A percentile compares a stretch with the other conserved stretches of the same genome.
These are phyloP conservation scores for Pongo pygmaeus DNA, from an alignment of 2,113 vertebrate species.

Conservation along the genomic window DNA sequence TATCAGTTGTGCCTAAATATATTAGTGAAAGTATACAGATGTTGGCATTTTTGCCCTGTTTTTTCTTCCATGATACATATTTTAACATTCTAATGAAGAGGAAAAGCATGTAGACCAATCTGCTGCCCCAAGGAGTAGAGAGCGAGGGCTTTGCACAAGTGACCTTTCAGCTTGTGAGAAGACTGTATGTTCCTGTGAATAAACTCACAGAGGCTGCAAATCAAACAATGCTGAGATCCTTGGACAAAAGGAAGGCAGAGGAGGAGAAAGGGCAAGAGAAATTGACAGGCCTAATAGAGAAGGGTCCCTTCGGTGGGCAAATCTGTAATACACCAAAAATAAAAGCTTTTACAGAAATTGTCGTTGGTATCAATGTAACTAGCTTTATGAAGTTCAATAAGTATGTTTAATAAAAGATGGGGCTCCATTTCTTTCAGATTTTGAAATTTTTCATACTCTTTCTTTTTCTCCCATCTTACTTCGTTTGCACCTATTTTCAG, in stretches of 20 bases:
- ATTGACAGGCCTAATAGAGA: background rate
- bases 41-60: background rate
- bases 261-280: conserved; percentile 8
- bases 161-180: conserved; percentile 35
- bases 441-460: background rate
- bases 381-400: background rate
- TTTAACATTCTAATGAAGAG: conserved; percentile 15
- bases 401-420: background rate
- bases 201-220: conserved; percentile 38
- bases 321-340: background rate
- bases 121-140: background rate
- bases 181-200: conserved; percentile 33
- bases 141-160: background rate
- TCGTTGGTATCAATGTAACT: background rate
- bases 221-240: conserved; percentile 11
- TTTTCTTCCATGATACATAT: background rate
- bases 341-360: background rate
- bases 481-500: background rate
- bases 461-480: background rate
- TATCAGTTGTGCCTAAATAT: background rate
- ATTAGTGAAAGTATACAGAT: background rate
- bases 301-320: background rate
- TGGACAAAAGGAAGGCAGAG: conserved; percentile 35
- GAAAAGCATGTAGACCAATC: background rate
- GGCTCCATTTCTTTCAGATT: background rate